Evolutionary conservation across 2,888 invertebrate genomes (phyloP).

Genomic region (Copidosoma aretas): DNA sequence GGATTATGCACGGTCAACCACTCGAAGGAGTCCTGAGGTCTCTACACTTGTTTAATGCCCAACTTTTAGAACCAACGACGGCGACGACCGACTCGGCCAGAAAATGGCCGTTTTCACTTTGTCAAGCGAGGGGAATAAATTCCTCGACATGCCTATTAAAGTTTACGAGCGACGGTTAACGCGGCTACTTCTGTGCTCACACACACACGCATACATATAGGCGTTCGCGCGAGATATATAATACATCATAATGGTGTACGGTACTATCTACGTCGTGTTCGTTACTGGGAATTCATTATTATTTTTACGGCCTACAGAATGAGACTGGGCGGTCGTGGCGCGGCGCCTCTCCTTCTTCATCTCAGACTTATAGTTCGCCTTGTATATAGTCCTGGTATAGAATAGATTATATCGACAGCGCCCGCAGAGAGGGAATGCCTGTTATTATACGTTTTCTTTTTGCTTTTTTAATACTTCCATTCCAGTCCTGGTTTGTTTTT

Average conservation of each 20-base stretch:
- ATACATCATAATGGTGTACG: constrained; percentile 51
- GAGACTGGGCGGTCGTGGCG: constrained; percentile 43
- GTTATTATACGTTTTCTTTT: background rate
- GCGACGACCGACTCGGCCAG: constrained; percentile 20
- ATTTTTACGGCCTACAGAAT: constrained; percentile 50
- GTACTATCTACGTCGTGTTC: constrained; percentile 19
- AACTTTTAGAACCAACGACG: constrained; percentile 28
- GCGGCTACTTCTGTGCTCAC: constrained; percentile 6
- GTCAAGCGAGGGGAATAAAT: constrained; percentile 48
- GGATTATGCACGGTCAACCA: no score
- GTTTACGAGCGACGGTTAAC: constrained; percentile 44
- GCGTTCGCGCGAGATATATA: background rate
- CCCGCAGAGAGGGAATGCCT: background rate
- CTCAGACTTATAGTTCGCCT: no score
- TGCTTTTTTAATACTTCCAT: background rate
- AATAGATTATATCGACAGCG: constrained; percentile 7
- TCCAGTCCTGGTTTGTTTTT: background rate
- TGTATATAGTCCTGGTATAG: background rate
- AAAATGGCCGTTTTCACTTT: constrained; percentile 45
- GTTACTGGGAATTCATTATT: constrained; percentile 52
- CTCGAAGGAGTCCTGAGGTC: background rate
- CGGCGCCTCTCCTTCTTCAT: constrained; percentile 36
- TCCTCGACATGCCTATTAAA: constrained; percentile 43
- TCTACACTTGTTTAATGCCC: no score
- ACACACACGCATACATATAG: background rate